Conservation (phyloP, 2,113 vertebrate genomes). For the Neomonachus schauinslandi region DNA sequence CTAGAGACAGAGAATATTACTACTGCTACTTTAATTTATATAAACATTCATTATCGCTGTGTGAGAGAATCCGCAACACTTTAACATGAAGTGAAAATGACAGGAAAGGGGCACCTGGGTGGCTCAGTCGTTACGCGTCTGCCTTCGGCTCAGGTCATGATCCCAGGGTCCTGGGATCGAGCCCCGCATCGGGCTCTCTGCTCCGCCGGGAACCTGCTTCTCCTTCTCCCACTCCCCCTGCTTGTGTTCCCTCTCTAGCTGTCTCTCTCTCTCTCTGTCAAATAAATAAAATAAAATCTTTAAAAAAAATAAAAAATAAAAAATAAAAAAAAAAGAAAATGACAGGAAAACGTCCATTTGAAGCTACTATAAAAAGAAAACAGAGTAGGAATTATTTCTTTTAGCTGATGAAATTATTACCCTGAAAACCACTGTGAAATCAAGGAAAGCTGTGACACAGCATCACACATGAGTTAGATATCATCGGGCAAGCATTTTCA, state of each 20-base stretch:
- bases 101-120: no score
- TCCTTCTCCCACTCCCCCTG: no score
- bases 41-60: neutral
- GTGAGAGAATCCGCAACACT: neutral
- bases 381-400: neutral
- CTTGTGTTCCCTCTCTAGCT: no score
- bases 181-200: no score
- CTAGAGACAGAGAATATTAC: neutral
- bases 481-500: neutral
- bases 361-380: neutral
- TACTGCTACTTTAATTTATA: neutral
- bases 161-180: no score
- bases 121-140: no score
- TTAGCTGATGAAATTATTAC: neutral
- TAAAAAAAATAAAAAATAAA: no score
- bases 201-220: no score
- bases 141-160: no score
- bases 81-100: neutral
- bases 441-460: neutral
- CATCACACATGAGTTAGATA: neutral
- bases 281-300: no score
- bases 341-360: neutral
- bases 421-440: conserved; percentile 20
- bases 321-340: no score
- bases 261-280: no score